Evolutionary conservation across 1,140 invertebrate species (phyloP), one percentile per base, ranked within the genome.

Genomic region (Bombus fervidus): DNA sequence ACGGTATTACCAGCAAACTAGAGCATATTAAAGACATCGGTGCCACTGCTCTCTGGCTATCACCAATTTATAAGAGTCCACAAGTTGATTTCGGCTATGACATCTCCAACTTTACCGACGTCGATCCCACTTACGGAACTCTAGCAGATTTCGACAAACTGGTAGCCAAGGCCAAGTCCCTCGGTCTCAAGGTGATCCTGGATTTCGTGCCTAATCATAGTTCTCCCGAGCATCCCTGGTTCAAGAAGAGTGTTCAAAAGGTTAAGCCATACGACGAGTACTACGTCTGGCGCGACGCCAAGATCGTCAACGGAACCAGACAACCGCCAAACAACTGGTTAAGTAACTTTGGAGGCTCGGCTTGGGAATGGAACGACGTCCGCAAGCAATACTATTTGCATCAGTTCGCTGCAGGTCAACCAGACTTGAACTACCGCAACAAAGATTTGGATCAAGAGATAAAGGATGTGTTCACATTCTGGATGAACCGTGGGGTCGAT

Each of bases 131-230:
- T 8, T 97, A 96, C 84, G 97, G 97, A 13, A 96, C 96, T 0
- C 91, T 97, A 91, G 94, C 94, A 13, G 96, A 97, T 80, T 97
- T 97, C 89, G 94, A 96, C 10, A 91, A 91, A 0, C 93, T 97
- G 9, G 89, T 96, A 43, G 83, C 57, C 3, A 91, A 92, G 84
- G 94, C 95, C 1, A 95, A 95, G 86, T 47, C 69, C 0, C 76
- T 92, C 2, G 87, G 86, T 0, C 43, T 93, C 1, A 93, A 92
- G 53, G 90, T 96, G 47, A 93, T 97, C 1, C 87, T 97, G 64
- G 97, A 98, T 92, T 96, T 97, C 82, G 96, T 97, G 13, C 97
- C 97, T 8, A 98, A 98, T 93, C 97, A 98, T 85, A 97, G 97
- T 9, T 97, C 97, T 66, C 95, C 96, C 81, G 93, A 97, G 78